Evolutionary conservation across 2,113 vertebrate genomes (phyloP).

Genomic region (Ceuthmochares aereus): DNA sequence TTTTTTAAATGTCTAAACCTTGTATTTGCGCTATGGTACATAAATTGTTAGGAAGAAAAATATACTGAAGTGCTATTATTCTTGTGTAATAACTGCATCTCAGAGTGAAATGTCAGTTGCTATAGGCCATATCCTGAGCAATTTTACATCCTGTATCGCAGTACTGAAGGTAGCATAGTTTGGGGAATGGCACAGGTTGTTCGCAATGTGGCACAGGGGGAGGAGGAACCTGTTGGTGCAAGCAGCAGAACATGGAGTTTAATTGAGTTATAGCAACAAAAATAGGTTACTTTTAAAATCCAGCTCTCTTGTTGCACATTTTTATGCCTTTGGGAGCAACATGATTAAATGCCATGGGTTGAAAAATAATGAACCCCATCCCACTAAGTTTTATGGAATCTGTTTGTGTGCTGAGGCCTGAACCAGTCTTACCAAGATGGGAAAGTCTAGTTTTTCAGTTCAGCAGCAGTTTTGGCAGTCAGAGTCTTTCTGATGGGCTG

Average conservation of each 20-base stretch:
- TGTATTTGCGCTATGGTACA: neutral
- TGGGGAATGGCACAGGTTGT: neutral
- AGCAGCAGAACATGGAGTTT: neutral
- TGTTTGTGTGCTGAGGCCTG: neutral
- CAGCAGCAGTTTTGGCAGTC: neutral
- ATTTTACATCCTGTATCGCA: neutral
- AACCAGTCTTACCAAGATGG: neutral
- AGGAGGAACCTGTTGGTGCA: neutral
- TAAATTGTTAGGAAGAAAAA: neutral
- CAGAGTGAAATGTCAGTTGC: neutral
- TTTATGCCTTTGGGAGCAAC: neutral
- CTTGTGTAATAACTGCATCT: neutral
- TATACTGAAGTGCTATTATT: neutral
- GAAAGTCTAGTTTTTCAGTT: neutral
- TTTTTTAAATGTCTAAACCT: neutral
- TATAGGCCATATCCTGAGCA: neutral
- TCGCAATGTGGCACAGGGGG: neutral
- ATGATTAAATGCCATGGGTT: neutral
- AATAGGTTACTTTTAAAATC: too few species aligned
- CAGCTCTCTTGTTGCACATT: neutral
- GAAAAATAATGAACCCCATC: neutral
- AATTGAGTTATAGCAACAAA: neutral
- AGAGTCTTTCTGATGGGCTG: neutral
- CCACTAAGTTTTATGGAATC: neutral
- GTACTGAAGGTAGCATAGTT: neutral